phyloP scores from a whole-genome alignment of 1,140 invertebrate genomes.

The Drosophila biarmipes region DNA sequence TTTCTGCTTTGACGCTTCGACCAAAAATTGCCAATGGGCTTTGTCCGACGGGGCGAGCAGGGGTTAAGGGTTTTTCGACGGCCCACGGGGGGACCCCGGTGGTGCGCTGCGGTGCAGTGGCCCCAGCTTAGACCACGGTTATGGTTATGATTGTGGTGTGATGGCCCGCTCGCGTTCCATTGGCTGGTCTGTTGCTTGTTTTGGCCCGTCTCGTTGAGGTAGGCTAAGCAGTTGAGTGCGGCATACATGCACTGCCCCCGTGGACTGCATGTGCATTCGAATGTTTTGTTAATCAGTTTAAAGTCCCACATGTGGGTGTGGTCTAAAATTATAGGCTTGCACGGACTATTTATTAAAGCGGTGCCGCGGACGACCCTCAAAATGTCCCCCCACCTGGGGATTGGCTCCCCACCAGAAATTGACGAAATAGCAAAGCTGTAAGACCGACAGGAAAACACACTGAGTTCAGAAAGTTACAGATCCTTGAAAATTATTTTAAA shows the following conservation, averaged over 20 bases:
- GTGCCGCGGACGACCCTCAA: background rate
- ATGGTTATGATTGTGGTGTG: conserved; percentile 74
- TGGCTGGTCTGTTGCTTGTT: conserved; percentile 74
- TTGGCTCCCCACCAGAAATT: no score
- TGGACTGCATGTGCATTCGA: conserved; percentile 28
- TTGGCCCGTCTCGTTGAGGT: conserved; percentile 61
- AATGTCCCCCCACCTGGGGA: background rate
- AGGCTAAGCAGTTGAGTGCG: conserved; percentile 65
- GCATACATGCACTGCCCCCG: conserved; percentile 31
- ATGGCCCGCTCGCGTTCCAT: conserved; percentile 64
- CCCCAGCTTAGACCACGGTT: conserved; percentile 47
- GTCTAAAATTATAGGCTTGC: conserved; percentile 21
- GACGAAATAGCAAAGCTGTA: no score
- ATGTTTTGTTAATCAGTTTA: conserved; percentile 54
- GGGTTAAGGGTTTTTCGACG: background rate
- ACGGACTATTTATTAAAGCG: conserved; percentile 1
- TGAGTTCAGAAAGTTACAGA: no score
- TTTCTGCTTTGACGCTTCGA: conserved; percentile 78
- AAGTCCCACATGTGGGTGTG: conserved; percentile 47
- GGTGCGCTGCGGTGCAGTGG: conserved; percentile 22
- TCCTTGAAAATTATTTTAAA: no score
- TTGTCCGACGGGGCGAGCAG: conserved; percentile 16
- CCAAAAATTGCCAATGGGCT: conserved; percentile 78
- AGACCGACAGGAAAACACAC: no score
- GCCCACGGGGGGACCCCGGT: background rate